Base-by-base conservation (phyloP, 2,888 invertebrate genomes). In the Dolomedes plantarius region DNA sequence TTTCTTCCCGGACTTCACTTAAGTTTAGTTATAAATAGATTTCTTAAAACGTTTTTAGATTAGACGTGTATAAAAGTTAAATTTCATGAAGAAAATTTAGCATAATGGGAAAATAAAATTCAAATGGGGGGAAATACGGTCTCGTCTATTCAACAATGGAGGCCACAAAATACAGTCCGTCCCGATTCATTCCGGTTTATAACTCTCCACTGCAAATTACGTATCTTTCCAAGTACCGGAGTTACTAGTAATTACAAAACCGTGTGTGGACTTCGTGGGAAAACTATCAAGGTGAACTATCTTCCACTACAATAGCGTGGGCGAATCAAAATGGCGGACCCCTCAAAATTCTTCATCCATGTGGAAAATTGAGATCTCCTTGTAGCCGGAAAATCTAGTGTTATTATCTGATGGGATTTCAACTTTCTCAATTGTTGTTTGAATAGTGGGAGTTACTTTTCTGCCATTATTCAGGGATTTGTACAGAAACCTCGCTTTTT, bases 211-310 rank as follows among this genome's bases (percentile, higher is more conserved):
- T 16, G 46, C 36, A 36, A 36, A 36, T 36, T 36, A 9, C 9
- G 36, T 36, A 36, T 5, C 36, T 36, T 9, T 9, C 9, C 36
- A 36, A 7, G 9, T 9, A 19, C 56, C 5, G 23, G 56, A 56
- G 5, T 23, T 23, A 23, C 19, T 23, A 23, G 5, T 56, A 56
- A 56, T 56, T 56, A 16, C 56, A 23, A 23, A 56, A 56, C 23
- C 56, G 56, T 56, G 56, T 23, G 56, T 56, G 23, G 28, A 23
- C 32, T 32, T 62, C 82, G 75, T 82, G 82, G 82, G 69, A 82
- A 75, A 69, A 16, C 36, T 75, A 82, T 82, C 82, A 82, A 75
- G 71, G 75, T 62, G 75, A 75, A 69, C 75, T 68, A 69, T 75
- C 32, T 19, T 9, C 41, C 16, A 23, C 32, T 41, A 56, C 6